A percentile compares a stretch with the other conserved stretches of the same genome.
Conservation (phyloP, 2,888 invertebrate genomes). For the Invenusta paracnida region DNA sequence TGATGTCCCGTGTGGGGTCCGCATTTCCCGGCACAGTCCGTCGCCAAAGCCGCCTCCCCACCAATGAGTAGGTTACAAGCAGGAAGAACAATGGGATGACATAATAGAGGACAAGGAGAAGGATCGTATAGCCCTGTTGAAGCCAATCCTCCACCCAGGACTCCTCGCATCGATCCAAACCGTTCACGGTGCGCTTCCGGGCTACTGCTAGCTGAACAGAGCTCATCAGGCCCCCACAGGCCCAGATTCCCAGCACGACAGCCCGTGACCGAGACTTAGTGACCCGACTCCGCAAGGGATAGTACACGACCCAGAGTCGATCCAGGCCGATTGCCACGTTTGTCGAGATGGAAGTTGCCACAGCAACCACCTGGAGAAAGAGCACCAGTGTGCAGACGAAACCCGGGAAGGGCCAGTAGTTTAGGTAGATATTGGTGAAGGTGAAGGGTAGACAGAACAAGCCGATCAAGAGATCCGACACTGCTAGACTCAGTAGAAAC, state of each 20-base stretch:
- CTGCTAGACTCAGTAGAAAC: constrained; percentile 48
- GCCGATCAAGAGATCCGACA: constrained; percentile 49
- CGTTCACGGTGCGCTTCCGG: background rate
- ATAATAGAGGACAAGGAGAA: background rate
- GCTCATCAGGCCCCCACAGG: constrained; percentile 47
- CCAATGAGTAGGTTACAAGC: constrained; percentile 12
- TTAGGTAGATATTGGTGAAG: constrained; percentile 59
- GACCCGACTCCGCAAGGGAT: constrained; percentile 58
- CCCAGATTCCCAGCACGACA: constrained; percentile 61
- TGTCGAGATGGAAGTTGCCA: constrained; percentile 61
- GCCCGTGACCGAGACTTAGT: constrained; percentile 59
- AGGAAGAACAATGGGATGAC: background rate
- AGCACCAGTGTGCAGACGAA: constrained; percentile 63
- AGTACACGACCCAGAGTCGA: constrained; percentile 59
- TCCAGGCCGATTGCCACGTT: constrained; percentile 63
- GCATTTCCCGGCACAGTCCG: constrained; percentile 62
- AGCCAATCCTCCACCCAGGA: background rate
- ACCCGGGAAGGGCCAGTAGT: constrained; percentile 62
- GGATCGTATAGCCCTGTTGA: background rate
- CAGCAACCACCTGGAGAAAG: constrained; percentile 55
- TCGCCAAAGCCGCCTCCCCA: constrained; percentile 58
- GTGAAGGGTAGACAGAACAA: constrained; percentile 50
- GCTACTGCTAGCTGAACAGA: constrained; percentile 23
- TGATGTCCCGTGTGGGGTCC: constrained; percentile 59
- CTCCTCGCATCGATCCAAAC: background rate